A percentile compares a stretch with the other conserved stretches of the same genome.
Conservation (phyloP, 1,140 invertebrate genomes). For the Hycleus phaleratus region DNA sequence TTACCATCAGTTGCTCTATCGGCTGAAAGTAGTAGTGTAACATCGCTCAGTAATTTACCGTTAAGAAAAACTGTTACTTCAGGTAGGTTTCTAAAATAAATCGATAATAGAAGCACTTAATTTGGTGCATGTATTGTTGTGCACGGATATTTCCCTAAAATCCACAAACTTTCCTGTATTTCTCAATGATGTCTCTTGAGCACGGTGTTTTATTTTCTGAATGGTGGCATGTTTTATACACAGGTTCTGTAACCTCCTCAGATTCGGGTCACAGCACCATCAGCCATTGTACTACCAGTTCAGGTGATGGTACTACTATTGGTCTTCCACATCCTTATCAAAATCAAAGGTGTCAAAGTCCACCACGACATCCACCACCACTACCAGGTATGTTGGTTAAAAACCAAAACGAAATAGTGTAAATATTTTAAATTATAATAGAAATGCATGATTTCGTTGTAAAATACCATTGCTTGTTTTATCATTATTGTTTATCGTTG, state of each 20-base stretch:
- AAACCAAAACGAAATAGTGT: too few relatives aligned
- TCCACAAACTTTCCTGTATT: not conserved
- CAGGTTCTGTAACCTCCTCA: conserved; percentile 39
- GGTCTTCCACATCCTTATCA: conserved; percentile 29
- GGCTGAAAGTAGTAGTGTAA: conserved; percentile 91
- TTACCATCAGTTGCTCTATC: conserved; percentile 82
- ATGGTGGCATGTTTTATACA: conserved; percentile 27
- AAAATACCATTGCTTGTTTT: conserved; percentile 30
- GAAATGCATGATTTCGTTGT: conserved; percentile 10
- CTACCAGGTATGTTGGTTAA: conserved; percentile 35
- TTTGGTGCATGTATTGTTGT: not conserved
- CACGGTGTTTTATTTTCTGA: conserved; percentile 18
- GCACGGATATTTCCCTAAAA: too few relatives aligned
- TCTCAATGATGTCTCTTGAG: conserved; percentile 6
- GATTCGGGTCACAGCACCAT: conserved; percentile 40
- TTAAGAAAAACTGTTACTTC: conserved; percentile 77
- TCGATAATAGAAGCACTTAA: not conserved
- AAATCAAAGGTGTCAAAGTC: conserved; percentile 33
- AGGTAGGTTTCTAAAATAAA: conserved; percentile 45
- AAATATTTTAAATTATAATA: too few relatives aligned
- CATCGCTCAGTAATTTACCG: conserved; percentile 82
- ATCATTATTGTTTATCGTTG: conserved; percentile 28
- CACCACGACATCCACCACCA: conserved; percentile 34
- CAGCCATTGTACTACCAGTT: conserved; percentile 35
- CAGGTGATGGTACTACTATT: conserved; percentile 26